Evolutionary conservation across 2,888 invertebrate genomes (phyloP).

Genomic region (Tethea ocularis): DNA sequence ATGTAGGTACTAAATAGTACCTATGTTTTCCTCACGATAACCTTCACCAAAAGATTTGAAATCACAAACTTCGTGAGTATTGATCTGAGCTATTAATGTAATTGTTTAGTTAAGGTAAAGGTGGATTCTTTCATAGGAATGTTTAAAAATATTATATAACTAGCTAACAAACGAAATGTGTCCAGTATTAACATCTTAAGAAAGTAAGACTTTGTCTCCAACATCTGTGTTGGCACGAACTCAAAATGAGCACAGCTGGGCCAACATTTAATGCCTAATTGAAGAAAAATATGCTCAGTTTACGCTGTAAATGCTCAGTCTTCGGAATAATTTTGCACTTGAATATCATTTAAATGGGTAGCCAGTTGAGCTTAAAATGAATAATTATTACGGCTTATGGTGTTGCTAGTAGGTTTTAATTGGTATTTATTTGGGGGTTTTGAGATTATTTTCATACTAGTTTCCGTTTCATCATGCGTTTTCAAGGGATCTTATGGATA

Average conservation of each 20-base stretch:
- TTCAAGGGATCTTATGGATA: too few relatives aligned
- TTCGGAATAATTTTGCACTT: constrained; percentile 23
- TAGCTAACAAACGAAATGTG: neutral
- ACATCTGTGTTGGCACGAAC: constrained; percentile 44
- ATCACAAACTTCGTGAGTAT: too few relatives aligned
- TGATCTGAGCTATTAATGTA: too few relatives aligned
- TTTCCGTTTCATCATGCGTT: too few relatives aligned
- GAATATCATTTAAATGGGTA: constrained; percentile 1
- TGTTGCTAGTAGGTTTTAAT: neutral
- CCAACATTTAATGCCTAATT: constrained; percentile 35
- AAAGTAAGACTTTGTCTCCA: constrained; percentile 32
- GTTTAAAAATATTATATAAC: neutral
- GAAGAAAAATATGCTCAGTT: constrained; percentile 32
- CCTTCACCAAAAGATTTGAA: too few relatives aligned
- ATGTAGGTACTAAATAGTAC: too few relatives aligned
- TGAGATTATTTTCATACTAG: neutral
- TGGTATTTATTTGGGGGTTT: neutral
- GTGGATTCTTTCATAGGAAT: too few relatives aligned
- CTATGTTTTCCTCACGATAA: too few relatives aligned
- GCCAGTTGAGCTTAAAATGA: neutral
- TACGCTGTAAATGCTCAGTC: constrained; percentile 20
- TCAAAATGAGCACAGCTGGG: constrained; percentile 29
- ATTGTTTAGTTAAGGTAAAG: too few relatives aligned
- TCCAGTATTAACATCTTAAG: neutral
- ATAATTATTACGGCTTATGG: neutral